phyloP scores from a whole-genome alignment of 1,140 invertebrate species.

The Hesperophylax magnus region DNA sequence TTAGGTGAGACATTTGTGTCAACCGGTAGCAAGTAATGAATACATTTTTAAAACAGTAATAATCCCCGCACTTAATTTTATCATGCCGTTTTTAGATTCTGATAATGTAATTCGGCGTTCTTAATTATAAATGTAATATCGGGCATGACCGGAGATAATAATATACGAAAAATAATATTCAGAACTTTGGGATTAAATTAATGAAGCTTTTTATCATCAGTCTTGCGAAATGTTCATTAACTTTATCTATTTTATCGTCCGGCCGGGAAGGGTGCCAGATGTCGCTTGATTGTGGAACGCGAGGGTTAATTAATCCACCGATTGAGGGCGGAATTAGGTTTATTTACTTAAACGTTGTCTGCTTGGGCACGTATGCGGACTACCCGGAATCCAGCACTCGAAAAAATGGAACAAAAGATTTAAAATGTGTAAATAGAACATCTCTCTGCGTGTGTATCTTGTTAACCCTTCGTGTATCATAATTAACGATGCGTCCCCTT shows the following conservation, averaged over 20 bases:
- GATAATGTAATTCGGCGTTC: neutral
- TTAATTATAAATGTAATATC: neutral
- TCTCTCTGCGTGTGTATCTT: no score
- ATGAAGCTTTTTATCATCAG: constrained; percentile 17
- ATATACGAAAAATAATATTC: neutral
- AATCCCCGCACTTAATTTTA: no score
- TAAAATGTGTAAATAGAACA: no score
- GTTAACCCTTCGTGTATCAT: no score
- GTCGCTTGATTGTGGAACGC: neutral
- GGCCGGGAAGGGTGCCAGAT: neutral
- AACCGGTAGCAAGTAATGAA: no score
- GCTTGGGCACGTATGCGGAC: no score
- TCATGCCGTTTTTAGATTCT: neutral
- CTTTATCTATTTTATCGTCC: neutral
- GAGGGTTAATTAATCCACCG: neutral
- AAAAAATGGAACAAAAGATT: no score
- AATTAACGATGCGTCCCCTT: no score
- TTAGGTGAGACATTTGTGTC: no score
- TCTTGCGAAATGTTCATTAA: constrained; percentile 15
- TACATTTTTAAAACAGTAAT: no score
- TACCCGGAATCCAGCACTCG: no score
- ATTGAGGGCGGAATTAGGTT: neutral
- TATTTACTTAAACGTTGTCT: no score
- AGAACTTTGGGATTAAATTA: neutral
- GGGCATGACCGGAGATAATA: neutral